Percentiles rank a stretch among this genome's conserved stretches.
Evolutionary conservation across 2,888 invertebrate species (phyloP).

Genomic region (Eucera pruinosa): DNA sequence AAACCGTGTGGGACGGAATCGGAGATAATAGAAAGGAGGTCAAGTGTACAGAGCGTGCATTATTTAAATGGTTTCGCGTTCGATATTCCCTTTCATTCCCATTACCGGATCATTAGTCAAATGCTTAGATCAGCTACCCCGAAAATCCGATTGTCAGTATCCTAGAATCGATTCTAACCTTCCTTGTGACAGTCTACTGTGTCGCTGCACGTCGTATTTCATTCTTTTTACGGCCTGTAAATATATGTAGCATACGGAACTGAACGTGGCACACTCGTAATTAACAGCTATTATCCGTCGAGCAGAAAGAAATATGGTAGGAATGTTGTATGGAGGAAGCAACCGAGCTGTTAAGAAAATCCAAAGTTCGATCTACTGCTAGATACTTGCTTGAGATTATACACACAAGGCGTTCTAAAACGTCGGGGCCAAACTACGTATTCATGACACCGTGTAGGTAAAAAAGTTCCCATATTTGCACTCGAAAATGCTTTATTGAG

Average conservation of each 20-base stretch:
- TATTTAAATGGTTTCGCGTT: slow-evolving; percentile 18
- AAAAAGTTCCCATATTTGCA: too few species aligned
- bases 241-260: slow-evolving; percentile 11
- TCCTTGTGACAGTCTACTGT: not conserved
- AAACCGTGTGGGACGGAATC: not conserved
- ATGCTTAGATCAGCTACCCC: not conserved
- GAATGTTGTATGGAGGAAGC: too few species aligned
- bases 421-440: too few species aligned
- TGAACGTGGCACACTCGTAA: slow-evolving; percentile 28
- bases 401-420: too few species aligned
- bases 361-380: not conserved
- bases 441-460: too few species aligned
- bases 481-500: too few species aligned
- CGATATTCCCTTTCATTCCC: slow-evolving; percentile 10
- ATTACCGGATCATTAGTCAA: slow-evolving; percentile 8
- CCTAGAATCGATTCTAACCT: too few species aligned
- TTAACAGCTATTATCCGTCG: slow-evolving; percentile 52
- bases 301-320: slow-evolving; percentile 35
- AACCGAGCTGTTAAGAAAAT: slow-evolving; percentile 20
- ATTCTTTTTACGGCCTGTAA: slow-evolving; percentile 30
- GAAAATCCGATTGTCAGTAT: not conserved
- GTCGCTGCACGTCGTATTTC: slow-evolving; percentile 16
- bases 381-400: slow-evolving; percentile 1
- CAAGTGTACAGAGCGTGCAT: slow-evolving; percentile 17
- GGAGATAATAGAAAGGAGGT: not conserved